Base-by-base conservation (phyloP, 2,797 vertebrate genomes). In the Leptoclinus maculatus region DNA sequence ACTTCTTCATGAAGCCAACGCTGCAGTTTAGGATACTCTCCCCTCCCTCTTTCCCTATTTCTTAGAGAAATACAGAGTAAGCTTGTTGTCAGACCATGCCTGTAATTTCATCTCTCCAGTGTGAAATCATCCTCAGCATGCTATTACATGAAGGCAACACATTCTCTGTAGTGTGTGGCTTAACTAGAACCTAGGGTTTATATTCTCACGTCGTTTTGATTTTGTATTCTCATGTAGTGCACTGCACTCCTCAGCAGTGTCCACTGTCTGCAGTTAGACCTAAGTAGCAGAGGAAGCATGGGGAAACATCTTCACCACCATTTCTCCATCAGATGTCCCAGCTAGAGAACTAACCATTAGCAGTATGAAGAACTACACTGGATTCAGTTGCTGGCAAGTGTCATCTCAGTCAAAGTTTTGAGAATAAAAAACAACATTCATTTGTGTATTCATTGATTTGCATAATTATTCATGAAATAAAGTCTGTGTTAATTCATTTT, bases 391-490 rank as follows among this genome's bases (percentile, higher is more conserved):
- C 76, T 64, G 32, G 34, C 38, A 23, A 23, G 51, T 43, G 38
- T 56, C 27, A 63, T 60, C 41, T 32, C 58, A 58, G 65, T 70
- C 43, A 34, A 5, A 32, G 43, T 59, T 70, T 54, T 66, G 51
- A 47, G 17, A 39, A 57, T 27, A 21, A 1, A n/a, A 51, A 13
- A 54, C 29, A 25, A 25, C 2, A 51, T 43, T 34, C 11, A 58
- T 47, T 34, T 47, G 56, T 60, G 23, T 81, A 36, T 68, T 54
- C 14, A 69, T 80, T 73, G 70, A 58, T 74, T 80, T 72, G 49
- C 64, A 78, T 74, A 79, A 74, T 66, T 82, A 68, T 82, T 81
- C 54, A 78, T 84, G 47, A 84, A 91, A 89, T 92, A 91, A 91
- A 91, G 39, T 69, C 16, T 66, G 78, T 71, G 76, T 39, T n/a